Evolutionary conservation across 2,113 vertebrate genomes (phyloP).

Genomic region (Anarhynchus alexandrinus): DNA sequence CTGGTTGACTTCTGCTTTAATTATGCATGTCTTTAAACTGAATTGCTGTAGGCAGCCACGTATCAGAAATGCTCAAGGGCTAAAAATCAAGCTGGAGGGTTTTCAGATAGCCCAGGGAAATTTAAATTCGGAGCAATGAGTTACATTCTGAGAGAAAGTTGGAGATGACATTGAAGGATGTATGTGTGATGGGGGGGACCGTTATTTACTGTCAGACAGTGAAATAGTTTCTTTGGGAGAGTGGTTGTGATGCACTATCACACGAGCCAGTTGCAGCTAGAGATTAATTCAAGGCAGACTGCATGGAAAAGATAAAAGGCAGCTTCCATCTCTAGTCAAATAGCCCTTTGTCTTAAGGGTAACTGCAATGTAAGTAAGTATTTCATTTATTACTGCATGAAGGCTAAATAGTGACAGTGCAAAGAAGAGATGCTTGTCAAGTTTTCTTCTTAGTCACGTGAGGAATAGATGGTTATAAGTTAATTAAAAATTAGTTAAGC

Average conservation of each 20-base stretch:
- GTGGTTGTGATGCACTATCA: not conserved
- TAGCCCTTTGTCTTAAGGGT: not conserved
- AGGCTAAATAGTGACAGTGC: not conserved
- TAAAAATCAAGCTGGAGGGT: not conserved
- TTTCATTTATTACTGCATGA: not conserved
- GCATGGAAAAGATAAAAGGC: not conserved
- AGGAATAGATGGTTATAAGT: not conserved
- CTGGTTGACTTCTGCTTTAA: not conserved
- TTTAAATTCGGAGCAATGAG: not conserved
- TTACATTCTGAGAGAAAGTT: not conserved
- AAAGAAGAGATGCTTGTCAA: not conserved
- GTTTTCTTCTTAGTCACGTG: not conserved
- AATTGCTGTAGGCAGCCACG: not conserved
- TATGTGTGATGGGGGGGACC: not conserved
- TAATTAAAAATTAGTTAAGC: not conserved
- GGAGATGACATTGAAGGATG: not conserved
- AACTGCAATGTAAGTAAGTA: not conserved
- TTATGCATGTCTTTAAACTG: not conserved
- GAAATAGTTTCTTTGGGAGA: not conserved
- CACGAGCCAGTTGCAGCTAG: not conserved
- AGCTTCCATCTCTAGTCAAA: not conserved
- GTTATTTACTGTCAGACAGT: not conserved
- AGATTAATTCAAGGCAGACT: not conserved
- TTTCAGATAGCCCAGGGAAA: not conserved
- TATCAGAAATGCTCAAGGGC: fast-evolving